Base-by-base conservation (phyloP, 2,113 vertebrate genomes). In the Gymnarchus niloticus region DNA sequence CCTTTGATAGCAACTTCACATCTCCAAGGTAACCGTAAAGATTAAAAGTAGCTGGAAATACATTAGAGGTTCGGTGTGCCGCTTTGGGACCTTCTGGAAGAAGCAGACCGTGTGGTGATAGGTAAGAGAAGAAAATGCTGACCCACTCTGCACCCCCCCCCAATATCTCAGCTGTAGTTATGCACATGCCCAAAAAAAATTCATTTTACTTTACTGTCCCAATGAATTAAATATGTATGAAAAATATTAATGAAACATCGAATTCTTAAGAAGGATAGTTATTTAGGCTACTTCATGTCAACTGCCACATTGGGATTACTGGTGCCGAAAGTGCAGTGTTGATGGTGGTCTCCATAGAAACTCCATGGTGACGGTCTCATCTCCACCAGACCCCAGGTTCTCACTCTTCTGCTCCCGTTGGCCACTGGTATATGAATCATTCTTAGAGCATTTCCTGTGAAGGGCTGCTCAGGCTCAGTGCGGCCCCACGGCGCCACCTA, bases 381-480 rank as follows among this genome's bases (percentile, higher is more conserved):
- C 88, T 86, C 88, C 73, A 86, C 56, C 84, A 85, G 89, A 85
- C 52, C 87, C 87, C 89, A 90, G 85, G 85, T 91, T 87, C 87
- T 59, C 7, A 44, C 33, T 91, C 87, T 46, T 80, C 51, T 19
- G 90, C 90, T 90, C 89, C 88, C 91, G 92, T 89, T 90, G 89
- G 91, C 88, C 90, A 91, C 46, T 59, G 86, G 89, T 87, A 91
- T 88, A 93, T 95, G 86, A 94, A 95, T 94, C 89, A 91, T 94
- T 93, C 85, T 94, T 93, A 83, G 85, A 77, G 87, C 88, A 87
- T 88, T 87, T 85, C 80, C 73, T 37, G n/a, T 86, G 48, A 51
- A 46, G 83, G 10, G 21, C 8, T 21, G 21, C 10, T 2, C 5
- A 3, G 59, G 59, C 17, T 28, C n/a, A 19, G 6, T 49, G 28